Evolutionary conservation across 2,797 vertebrate species (phyloP).

Genomic region (Perodicticus potto): DNA sequence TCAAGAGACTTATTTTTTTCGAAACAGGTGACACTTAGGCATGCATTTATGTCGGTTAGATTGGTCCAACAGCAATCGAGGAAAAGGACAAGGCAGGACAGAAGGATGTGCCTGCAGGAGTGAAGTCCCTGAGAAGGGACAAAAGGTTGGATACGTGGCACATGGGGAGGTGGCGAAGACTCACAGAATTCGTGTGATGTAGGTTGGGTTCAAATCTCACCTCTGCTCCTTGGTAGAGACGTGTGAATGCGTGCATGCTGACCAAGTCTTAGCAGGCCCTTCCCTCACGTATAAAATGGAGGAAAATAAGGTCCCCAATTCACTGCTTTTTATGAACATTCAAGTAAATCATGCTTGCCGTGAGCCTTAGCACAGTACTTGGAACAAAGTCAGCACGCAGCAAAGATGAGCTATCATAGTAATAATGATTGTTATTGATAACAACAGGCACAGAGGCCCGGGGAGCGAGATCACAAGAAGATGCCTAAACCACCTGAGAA

Average conservation of each 20-base stretch:
- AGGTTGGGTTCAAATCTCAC: neutral
- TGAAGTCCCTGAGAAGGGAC: neutral
- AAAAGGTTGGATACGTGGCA: fast-evolving
- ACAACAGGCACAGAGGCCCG: neutral
- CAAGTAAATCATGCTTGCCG: neutral
- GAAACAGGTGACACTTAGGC: neutral
- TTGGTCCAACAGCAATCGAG: neutral
- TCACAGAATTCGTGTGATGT: neutral
- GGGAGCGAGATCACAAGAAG: neutral
- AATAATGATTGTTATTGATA: neutral
- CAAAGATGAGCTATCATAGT: neutral
- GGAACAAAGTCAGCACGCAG: neutral
- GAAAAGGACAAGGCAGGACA: neutral
- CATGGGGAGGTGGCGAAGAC: neutral
- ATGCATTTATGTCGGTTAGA: neutral
- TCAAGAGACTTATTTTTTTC: neutral
- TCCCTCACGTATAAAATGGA: neutral
- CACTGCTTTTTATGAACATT: neutral
- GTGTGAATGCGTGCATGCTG: neutral
- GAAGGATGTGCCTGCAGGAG: neutral
- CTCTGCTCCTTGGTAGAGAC: neutral
- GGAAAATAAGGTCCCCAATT: neutral
- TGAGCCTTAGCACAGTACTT: neutral
- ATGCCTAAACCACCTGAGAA: neutral
- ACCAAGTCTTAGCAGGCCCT: neutral